Conservation (phyloP, 2,888 invertebrate species). For the Heliconius charithonia region DNA sequence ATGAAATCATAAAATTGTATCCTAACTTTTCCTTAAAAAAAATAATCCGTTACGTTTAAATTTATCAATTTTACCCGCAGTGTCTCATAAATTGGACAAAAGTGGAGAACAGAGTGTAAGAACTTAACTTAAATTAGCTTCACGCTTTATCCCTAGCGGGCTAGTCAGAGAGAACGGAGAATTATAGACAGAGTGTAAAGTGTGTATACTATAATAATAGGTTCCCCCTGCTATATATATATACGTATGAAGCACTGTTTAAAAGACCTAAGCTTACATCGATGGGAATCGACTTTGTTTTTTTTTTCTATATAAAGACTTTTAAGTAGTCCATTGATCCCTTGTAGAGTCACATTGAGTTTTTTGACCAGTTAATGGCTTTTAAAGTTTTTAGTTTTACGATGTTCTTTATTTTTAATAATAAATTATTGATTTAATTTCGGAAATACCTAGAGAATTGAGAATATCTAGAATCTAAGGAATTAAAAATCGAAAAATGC, state of each 20-base stretch:
- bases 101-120: neutral
- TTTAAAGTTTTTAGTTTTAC: neutral
- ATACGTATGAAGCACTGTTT: neutral
- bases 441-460: neutral
- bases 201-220: too few relatives aligned
- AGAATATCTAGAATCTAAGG: too few relatives aligned
- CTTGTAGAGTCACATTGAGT: slow-evolving; percentile 28
- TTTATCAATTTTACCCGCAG: too few relatives aligned
- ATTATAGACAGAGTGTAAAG: too few relatives aligned
- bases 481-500: too few relatives aligned
- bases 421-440: neutral
- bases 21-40: too few relatives aligned
- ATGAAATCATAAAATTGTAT: too few relatives aligned
- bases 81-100: neutral
- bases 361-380: slow-evolving; percentile 12
- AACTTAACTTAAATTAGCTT: too few relatives aligned
- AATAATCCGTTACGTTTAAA: too few relatives aligned
- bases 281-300: neutral
- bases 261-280: neutral
- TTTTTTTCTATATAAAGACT: neutral
- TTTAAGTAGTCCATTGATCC: slow-evolving; percentile 29
- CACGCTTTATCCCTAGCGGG: too few relatives aligned
- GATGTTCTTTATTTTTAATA: neutral
- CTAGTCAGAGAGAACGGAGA: too few relatives aligned
- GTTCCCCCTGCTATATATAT: neutral